Conservation (phyloP, 2,888 invertebrate species). For the Leptopilina drosophilae region DNA sequence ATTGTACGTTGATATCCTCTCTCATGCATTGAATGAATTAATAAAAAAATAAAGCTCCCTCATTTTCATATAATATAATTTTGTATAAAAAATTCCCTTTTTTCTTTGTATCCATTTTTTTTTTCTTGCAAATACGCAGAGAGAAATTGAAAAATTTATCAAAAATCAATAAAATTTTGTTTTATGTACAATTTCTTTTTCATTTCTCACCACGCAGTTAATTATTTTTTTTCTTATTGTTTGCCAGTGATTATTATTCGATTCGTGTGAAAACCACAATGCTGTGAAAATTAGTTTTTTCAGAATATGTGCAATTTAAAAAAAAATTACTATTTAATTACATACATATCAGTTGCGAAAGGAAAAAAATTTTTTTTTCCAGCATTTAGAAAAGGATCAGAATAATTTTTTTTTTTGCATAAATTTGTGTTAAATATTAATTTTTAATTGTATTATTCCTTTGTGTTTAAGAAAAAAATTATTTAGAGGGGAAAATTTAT, state of each 20-base stretch:
- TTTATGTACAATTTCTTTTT: background rate
- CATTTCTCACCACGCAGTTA: background rate
- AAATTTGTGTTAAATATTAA: background rate
- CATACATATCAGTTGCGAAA: background rate
- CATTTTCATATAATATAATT: background rate
- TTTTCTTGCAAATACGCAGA: background rate
- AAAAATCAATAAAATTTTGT: too few relatives aligned
- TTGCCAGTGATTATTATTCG: slow-evolving; percentile 54
- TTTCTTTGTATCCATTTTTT: too few relatives aligned
- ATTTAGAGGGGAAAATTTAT: too few relatives aligned
- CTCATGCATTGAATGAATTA: slow-evolving; percentile 46
- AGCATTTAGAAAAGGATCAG: slow-evolving; percentile 19
- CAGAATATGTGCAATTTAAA: slow-evolving; percentile 26
- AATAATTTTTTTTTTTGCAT: background rate
- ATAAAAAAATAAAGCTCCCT: background rate
- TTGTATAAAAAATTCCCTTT: background rate
- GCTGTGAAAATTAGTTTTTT: slow-evolving; percentile 55
- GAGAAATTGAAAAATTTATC: background rate
- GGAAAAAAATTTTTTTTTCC: background rate
- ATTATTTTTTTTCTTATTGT: slow-evolving; percentile 31
- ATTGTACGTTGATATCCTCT: slow-evolving; percentile 45
- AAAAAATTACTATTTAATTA: slow-evolving; percentile 7
- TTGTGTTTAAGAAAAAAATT: background rate
- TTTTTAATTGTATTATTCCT: too few relatives aligned
- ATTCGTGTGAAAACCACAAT: slow-evolving; percentile 54